phyloP scores from a whole-genome alignment of 2,888 invertebrate species.

The Pilophorus perplexus region DNA sequence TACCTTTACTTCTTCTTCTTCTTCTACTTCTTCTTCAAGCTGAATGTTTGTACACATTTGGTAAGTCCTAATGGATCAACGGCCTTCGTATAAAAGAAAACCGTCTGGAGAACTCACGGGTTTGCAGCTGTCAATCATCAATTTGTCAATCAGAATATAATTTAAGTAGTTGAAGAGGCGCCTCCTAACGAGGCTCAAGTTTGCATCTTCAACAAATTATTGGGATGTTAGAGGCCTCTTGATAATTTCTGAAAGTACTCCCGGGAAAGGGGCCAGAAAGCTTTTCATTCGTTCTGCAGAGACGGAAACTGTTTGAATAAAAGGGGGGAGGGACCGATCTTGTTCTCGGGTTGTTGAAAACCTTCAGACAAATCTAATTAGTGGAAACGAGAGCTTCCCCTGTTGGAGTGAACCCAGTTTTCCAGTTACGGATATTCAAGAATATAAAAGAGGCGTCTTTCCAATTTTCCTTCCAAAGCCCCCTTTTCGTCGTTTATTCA shows the following conservation, averaged over 20 bases:
- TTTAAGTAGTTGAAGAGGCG: conserved; percentile 33
- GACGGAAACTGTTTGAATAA: conserved; percentile 7
- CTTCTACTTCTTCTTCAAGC: too few relatives aligned
- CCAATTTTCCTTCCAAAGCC: conserved; percentile 10
- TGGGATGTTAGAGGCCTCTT: conserved; percentile 32
- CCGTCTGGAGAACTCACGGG: too few relatives aligned
- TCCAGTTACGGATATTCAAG: too few relatives aligned
- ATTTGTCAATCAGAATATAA: conserved; percentile 39
- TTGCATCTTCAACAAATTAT: conserved; percentile 36
- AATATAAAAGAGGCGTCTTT: too few relatives aligned
- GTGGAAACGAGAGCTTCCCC: neutral
- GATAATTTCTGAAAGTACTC: conserved; percentile 23
- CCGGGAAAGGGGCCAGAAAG: neutral
- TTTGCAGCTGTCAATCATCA: conserved; percentile 37
- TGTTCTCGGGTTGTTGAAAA: conserved; percentile 11
- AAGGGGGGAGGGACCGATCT: too few relatives aligned
- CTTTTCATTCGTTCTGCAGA: neutral
- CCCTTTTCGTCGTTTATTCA: too few relatives aligned
- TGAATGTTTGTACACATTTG: too few relatives aligned
- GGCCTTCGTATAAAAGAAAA: too few relatives aligned
- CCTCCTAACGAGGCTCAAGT: conserved; percentile 32
- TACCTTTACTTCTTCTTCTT: too few relatives aligned
- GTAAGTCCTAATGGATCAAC: too few relatives aligned
- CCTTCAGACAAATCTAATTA: conserved; percentile 29
- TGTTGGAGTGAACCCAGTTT: too few relatives aligned